Base-by-base conservation (phyloP, 1,140 invertebrate species). In the Eciton burchellii region DNA sequence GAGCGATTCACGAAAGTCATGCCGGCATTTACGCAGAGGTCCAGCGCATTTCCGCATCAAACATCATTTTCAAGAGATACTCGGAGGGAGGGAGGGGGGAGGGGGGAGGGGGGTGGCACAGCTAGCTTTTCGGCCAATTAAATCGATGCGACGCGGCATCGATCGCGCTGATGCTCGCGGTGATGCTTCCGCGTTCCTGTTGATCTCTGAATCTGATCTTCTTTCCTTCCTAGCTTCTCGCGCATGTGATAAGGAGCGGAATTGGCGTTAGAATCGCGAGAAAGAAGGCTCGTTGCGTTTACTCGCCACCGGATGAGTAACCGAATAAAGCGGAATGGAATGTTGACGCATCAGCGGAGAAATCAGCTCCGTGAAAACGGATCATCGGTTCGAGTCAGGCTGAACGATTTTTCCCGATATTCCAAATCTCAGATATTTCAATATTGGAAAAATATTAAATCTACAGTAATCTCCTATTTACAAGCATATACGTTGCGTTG, bases 391-490 rank as follows among this genome's bases (percentile, higher is more conserved):
- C n/a, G n/a, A 11, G 6, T 26, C 45, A 73, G 45, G 16, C 45
- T 29, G 6, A 72, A 47, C 59, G 29, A 62, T 56, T 56, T 56
- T 56, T 1, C 21, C 8, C 16, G 19, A 68, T 56, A 43, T 49
- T 49, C 60, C 24, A 62, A 47, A 62, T 26, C 43, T 56, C 35
- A 16, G 52, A 41, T 35, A 45, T 12, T 77, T 66, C 11, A 26
- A 56, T 68, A 24, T 66, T 41, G 21, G 8, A 77, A 63, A 76
- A 52, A 65, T 65, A 77, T 77, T 77, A 77, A 56, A 54, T 16
- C n/a, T 70, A 70, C n/a, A 26, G 12, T 77, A 77, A 3, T 29
- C 47, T 47, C 1, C 19, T 56, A 4, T 57, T 43, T 1, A 5
- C 35, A 35, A 3, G 6, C 6, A 35, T 35, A 35, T 35, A 41